Evolutionary conservation across 2,888 invertebrate genomes (phyloP).

Genomic region (Hyposoter didymator): DNA sequence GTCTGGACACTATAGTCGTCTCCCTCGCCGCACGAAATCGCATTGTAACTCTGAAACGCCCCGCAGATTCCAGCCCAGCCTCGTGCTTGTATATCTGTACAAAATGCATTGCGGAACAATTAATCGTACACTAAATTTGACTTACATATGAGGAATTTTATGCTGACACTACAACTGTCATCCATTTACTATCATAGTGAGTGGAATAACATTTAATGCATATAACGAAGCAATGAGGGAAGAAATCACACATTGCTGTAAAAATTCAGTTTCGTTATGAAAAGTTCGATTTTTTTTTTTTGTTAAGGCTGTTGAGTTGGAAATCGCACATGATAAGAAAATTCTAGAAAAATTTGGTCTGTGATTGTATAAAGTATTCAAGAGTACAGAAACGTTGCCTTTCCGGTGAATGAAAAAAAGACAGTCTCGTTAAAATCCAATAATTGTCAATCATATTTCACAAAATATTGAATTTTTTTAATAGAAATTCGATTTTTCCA

Average conservation of each 20-base stretch:
- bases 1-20: conserved; percentile 23
- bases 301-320: too few species aligned
- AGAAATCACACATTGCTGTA: neutral
- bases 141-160: conserved; percentile 28
- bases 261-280: too few species aligned
- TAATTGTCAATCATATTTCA: too few species aligned
- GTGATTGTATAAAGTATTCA: too few species aligned
- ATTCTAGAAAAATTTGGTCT: too few species aligned
- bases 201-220: neutral
- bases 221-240: neutral
- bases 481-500: too few species aligned
- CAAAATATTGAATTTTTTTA: too few species aligned
- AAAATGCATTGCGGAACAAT: conserved; percentile 34
- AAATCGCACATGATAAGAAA: too few species aligned
- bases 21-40: conserved; percentile 34
- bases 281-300: too few species aligned
- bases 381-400: too few species aligned
- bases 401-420: too few species aligned
- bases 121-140: conserved; percentile 25
- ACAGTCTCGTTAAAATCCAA: too few species aligned
- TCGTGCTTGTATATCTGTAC: conserved; percentile 18
- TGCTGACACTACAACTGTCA: neutral
- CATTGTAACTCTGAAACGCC: conserved; percentile 64
- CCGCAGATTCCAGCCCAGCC: conserved; percentile 35
- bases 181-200: neutral